Conservation (phyloP, 2,888 invertebrate species). For the Podotricha telesiphe region DNA sequence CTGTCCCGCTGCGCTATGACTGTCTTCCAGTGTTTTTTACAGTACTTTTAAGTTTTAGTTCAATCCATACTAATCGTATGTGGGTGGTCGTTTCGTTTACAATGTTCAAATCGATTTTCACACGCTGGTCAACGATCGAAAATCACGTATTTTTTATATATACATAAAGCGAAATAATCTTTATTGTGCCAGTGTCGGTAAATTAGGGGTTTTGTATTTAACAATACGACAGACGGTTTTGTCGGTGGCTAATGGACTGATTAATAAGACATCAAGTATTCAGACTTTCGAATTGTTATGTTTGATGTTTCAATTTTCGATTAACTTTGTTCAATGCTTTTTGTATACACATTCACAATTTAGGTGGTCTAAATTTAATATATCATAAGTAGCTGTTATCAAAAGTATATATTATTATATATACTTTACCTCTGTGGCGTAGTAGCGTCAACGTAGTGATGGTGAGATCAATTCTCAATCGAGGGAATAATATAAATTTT, state of each 20-base stretch:
- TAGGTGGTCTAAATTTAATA: conserved; percentile 16
- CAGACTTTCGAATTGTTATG: conserved; percentile 33
- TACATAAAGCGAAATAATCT: conserved; percentile 46
- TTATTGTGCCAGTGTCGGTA: conserved; percentile 50
- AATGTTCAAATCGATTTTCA: conserved; percentile 49
- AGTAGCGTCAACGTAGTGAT: no score
- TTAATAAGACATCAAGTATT: conserved; percentile 46
- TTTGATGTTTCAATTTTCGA: conserved; percentile 38
- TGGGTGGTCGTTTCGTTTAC: conserved; percentile 32
- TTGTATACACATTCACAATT: not conserved
- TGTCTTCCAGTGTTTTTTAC: no score
- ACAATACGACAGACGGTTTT: conserved; percentile 49
- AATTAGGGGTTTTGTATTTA: conserved; percentile 51
- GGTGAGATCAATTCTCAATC: not conserved
- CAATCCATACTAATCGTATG: not conserved
- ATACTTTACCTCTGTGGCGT: no score
- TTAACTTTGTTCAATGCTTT: conserved; percentile 17
- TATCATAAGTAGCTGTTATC: not conserved
- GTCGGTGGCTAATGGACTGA: conserved; percentile 51
- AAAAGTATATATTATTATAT: not conserved
- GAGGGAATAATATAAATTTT: no score
- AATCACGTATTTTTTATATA: conserved; percentile 14
- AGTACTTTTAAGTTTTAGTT: no score
- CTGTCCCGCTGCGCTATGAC: no score
- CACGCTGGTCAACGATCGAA: conserved; percentile 51